A percentile compares a stretch with the other conserved stretches of the same genome.
These are phyloP conservation scores for Drosophila quadrilineata DNA, from an alignment of 1,140 invertebrate species.

Conservation along the genomic window DNA sequence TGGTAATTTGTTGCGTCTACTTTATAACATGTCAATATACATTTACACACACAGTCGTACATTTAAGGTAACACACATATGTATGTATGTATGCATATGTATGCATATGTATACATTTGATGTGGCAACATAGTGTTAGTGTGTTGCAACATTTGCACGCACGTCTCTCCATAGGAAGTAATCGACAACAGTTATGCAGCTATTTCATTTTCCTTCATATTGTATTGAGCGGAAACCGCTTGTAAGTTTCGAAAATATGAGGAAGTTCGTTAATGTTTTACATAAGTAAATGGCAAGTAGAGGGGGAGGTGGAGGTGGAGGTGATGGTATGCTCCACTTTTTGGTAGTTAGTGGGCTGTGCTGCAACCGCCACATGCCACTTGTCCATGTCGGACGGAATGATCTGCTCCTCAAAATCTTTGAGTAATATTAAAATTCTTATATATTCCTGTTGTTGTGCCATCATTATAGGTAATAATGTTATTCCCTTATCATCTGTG, in stretches of 20 bases:
- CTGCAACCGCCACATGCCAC: too few species aligned
- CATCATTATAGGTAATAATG: too few species aligned
- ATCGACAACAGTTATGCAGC: slow-evolving; percentile 54
- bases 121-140: slow-evolving; percentile 63
- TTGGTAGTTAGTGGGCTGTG: slow-evolving; percentile 14
- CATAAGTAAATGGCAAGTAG: slow-evolving; percentile 35
- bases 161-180: slow-evolving; percentile 58
- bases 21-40: not conserved
- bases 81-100: slow-evolving; percentile 6
- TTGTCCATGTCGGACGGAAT: too few species aligned
- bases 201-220: slow-evolving; percentile 4
- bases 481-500: too few species aligned
- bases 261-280: slow-evolving; percentile 60
- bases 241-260: slow-evolving; percentile 48
- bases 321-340: slow-evolving; percentile 8
- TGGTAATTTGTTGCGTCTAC: slow-evolving; percentile 43
- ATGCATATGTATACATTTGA: not conserved
- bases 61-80: not conserved
- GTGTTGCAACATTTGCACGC: slow-evolving; percentile 60
- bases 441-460: too few species aligned
- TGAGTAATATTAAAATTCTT: too few species aligned
- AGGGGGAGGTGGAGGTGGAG: not conserved
- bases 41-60: not conserved
- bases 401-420: too few species aligned
- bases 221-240: slow-evolving; percentile 58